Base-by-base conservation (phyloP, 2,113 vertebrate genomes). In the Glaucidium brasilianum region DNA sequence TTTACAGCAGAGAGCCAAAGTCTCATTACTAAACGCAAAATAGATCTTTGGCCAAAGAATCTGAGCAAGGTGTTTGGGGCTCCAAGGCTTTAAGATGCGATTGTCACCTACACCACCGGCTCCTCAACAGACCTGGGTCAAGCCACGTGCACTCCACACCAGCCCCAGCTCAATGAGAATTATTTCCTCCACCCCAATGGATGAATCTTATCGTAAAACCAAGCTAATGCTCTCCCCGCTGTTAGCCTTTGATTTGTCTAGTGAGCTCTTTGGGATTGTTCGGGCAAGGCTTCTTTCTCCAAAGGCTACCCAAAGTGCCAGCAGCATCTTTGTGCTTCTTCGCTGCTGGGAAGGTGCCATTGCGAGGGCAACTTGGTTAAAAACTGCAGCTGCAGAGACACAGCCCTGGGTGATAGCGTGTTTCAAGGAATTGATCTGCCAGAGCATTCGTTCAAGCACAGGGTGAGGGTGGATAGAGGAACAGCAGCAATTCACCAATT, bases 401-500 rank as follows among this genome's bases (percentile, higher is more conserved):
- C 47, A 20, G 81, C 72, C 39, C 50, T 18, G 66, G 91, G 37
- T 59, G 75, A 88, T 34, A 56, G 39, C 66, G 69, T 20, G 63
- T 66, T 77, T 77, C 45, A 35, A 53, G 47, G 64, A 41, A 55
- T 22, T 30, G 30, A 55, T 90, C 84, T 53, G 45, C 89, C 90
- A 74, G 73, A 86, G 75, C 3, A 5, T 76, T 83, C 52, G 55
- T 12, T n/a, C 49, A 27, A 94, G 80, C 84, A n/a, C 29, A 52
- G 58, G 60, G 32, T 45, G 41, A 56, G 47, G 45, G 50, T 27
- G 52, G 56, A 10, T 7, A 26, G 64, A 64, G 79, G 37, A 66
- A 66, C 29, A 77, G 80, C 64, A 62, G 92, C 66, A 69, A 96
- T 88, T 93, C 95, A 93, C 87, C 89, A 27, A 86, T 82, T 89